Conservation (phyloP, 2,888 invertebrate genomes). For the Melipona beecheii region DNA sequence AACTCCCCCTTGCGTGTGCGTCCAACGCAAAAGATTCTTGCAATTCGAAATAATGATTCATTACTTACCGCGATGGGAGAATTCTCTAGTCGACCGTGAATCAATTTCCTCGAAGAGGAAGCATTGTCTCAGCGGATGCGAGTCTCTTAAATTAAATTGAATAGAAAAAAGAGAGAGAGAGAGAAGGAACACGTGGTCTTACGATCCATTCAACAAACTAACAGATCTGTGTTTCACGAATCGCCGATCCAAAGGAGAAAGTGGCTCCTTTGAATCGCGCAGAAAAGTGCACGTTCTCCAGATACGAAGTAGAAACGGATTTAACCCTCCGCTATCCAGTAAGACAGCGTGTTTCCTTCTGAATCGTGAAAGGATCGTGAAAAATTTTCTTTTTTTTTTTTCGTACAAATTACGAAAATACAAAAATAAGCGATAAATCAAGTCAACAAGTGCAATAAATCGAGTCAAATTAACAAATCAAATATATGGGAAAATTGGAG, state of each 20-base stretch:
- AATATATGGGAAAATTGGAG: too few species aligned
- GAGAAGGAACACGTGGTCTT: neutral
- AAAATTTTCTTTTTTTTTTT: too few species aligned
- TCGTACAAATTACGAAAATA: too few species aligned
- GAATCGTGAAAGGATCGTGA: too few species aligned
- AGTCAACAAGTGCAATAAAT: too few species aligned
- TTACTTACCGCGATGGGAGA: neutral
- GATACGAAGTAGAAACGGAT: neutral
- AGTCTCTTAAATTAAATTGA: slow-evolving; percentile 4
- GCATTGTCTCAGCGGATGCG: neutral
- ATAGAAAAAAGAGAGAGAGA: neutral
- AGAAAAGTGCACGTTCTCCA: neutral
- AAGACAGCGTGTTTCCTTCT: too few species aligned
- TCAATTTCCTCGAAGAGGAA: slow-evolving; percentile 2
- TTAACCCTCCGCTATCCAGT: neutral
- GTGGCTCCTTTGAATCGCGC: slow-evolving; percentile 10
- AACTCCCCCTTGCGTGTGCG: neutral
- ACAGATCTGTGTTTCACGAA: slow-evolving; percentile 17
- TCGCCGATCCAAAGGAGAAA: slow-evolving; percentile 13
- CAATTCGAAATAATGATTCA: neutral
- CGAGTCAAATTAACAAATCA: too few species aligned
- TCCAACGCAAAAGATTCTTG: neutral
- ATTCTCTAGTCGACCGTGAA: slow-evolving; percentile 15
- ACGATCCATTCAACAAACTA: neutral
- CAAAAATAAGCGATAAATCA: too few species aligned